phyloP scores from a whole-genome alignment of 2,797 vertebrate genomes.

The Sebastes miniatus region DNA sequence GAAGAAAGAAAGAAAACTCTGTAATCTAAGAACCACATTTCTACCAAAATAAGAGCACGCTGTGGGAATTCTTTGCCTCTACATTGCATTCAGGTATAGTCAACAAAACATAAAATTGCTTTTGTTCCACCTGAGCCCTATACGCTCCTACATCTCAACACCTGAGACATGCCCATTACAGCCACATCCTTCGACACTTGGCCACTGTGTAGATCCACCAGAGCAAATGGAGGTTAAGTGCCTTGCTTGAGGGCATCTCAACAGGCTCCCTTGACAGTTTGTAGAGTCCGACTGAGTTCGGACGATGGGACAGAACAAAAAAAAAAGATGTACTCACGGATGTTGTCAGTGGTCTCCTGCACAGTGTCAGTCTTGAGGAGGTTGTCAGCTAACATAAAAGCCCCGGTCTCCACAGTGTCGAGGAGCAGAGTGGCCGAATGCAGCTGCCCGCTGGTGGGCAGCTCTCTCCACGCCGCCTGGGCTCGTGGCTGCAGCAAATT shows the following conservation, averaged over 20 bases:
- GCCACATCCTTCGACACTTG: not conserved
- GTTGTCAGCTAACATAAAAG: slow-evolving; percentile 98
- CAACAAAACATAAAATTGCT: not conserved
- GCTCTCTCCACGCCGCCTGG: slow-evolving; percentile 91
- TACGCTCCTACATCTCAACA: not conserved
- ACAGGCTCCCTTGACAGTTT: slow-evolving; percentile 8
- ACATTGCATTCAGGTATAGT: not conserved
- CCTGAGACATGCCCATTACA: not conserved
- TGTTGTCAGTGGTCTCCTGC: slow-evolving; percentile 95
- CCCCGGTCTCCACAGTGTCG: slow-evolving; percentile 96
- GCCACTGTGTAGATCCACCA: not conserved
- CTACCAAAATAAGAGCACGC: not conserved
- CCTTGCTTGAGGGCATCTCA: slow-evolving; percentile 47
- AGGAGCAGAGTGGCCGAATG: slow-evolving; percentile 95
- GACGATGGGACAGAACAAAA: not conserved
- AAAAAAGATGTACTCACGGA: slow-evolving; percentile 87
- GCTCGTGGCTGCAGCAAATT: slow-evolving; percentile 95
- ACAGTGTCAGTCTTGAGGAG: slow-evolving; percentile 98
- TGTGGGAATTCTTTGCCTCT: not conserved
- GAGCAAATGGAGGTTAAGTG: slow-evolving; percentile 44
- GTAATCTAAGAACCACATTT: slow-evolving; percentile 29
- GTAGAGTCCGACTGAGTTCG: slow-evolving; percentile 18
- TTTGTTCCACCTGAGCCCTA: not conserved
- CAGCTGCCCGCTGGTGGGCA: slow-evolving; percentile 91
- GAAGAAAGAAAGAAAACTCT: not conserved